Base-by-base conservation (phyloP, 2,888 invertebrate species). In the Nysson spinosus region DNA sequence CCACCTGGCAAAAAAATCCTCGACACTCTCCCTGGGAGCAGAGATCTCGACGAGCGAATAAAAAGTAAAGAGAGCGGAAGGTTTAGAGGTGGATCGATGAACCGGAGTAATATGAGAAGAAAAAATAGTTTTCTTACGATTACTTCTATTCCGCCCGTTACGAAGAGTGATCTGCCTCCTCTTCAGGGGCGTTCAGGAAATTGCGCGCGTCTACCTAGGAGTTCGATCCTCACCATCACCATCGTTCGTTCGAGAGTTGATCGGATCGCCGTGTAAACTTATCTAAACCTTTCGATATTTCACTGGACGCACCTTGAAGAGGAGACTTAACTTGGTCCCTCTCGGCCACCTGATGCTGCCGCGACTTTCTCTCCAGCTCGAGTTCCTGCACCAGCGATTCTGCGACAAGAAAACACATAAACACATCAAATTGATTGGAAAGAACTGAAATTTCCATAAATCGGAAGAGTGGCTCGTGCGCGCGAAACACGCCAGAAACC, bases 301-400 rank as follows among this genome's bases (percentile, higher is more conserved):
- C 66, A 56, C 22, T 58, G 39, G 63, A 84, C 84, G 75, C 76
- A 88, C 95, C 95, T 80, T 95, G 94, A 68, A 95, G 90, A 28
- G 95, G 95, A 79, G 95, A 94, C 88, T 95, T 95, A 52, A 95
- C 95, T 77, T 87, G 87, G 85, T 95, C 95, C 72, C 94, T 91
- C 84, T 95, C 95, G 86, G 92, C 89, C 72, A 90, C 89, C 76
- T 92, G 92, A 80, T 93, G 94, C 83, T 94, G 94, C 72, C 95
- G 92, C 40, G 93, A 91, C 88, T 96, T 95, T 87, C 95, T 91
- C 87, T 96, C 95, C 91, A 95, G 91, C 88, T 95, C 95, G 85
- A 95, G 90, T 88, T 96, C 95, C 75, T 82, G 82, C 60, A 94
- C 95, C 84, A 96, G 89, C 60, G 95, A 92, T 89, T 96, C 95